These are phyloP conservation scores for Eciton burchellii DNA, from an alignment of 1,140 invertebrate species.

Conservation along the genomic window DNA sequence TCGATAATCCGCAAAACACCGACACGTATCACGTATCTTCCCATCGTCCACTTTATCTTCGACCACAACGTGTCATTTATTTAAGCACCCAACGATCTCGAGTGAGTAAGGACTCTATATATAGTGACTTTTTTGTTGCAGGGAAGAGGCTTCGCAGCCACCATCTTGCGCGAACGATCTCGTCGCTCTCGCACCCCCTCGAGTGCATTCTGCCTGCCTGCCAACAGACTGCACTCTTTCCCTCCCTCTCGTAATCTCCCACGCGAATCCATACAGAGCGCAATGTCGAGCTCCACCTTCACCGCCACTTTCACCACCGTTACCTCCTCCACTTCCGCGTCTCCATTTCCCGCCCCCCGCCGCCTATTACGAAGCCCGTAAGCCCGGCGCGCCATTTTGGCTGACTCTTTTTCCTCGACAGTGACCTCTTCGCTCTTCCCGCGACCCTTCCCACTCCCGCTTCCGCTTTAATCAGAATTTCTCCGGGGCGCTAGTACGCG, in stretches of 20 bases:
- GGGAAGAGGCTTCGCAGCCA: neutral
- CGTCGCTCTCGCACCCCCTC: slow-evolving; percentile 26
- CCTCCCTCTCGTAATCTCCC: slow-evolving; percentile 6
- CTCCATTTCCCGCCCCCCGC: neutral
- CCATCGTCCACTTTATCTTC: neutral
- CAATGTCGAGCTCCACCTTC: slow-evolving; percentile 57
- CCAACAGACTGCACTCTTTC: slow-evolving; percentile 30
- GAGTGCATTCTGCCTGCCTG: slow-evolving; percentile 38
- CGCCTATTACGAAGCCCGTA: slow-evolving; percentile 27
- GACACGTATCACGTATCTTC: neutral
- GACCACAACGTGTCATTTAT: slow-evolving; percentile 17
- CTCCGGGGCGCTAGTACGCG: neutral
- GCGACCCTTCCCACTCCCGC: neutral
- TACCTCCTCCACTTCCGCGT: slow-evolving; percentile 43
- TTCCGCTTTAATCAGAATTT: slow-evolving; percentile 47
- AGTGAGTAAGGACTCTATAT: slow-evolving; percentile 27
- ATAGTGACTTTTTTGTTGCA: neutral
- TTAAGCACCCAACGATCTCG: neutral
- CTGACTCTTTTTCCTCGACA: slow-evolving; percentile 25
- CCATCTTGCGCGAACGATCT: slow-evolving; percentile 35
- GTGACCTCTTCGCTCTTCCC: slow-evolving; percentile 14
- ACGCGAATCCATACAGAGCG: slow-evolving; percentile 39
- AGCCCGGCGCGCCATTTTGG: slow-evolving; percentile 65
- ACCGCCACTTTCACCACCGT: slow-evolving; percentile 21
- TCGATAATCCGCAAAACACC: neutral